A percentile compares a stretch with the other conserved stretches of the same genome.
These are phyloP conservation scores for Danio aesculapii DNA, from an alignment of 2,797 vertebrate species.

Conservation along the genomic window DNA sequence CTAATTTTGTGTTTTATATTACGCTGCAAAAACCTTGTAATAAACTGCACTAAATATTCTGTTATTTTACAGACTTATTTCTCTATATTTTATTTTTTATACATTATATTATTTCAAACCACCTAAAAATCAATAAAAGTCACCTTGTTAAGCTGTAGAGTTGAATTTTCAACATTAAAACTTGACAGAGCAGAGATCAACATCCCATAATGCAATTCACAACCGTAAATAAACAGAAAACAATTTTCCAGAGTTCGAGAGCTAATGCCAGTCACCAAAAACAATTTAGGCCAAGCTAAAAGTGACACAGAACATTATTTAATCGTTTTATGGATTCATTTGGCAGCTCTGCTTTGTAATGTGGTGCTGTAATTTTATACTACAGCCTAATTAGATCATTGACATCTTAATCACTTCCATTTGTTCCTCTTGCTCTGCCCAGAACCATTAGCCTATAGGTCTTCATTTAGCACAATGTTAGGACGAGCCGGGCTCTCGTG, in stretches of 20 bases:
- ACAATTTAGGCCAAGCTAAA: constrained; percentile 29
- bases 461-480: constrained; percentile 21
- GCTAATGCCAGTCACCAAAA: constrained; percentile 14
- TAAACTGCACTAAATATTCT: too few relatives aligned
- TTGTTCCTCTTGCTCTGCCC: constrained; percentile 48
- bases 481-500: not conserved
- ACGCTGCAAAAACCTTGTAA: too few relatives aligned
- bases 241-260: not conserved
- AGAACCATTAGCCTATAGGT: constrained; percentile 49
- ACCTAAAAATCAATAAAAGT: too few relatives aligned
- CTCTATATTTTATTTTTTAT: too few relatives aligned
- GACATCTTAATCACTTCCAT: constrained; percentile 41
- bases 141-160: too few relatives aligned
- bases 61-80: too few relatives aligned
- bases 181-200: too few relatives aligned
- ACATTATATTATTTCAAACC: too few relatives aligned
- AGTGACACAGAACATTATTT: constrained; percentile 44
- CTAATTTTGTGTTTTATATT: too few relatives aligned
- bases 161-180: too few relatives aligned
- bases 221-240: too few relatives aligned
- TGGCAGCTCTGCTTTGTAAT: constrained; percentile 34
- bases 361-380: constrained; percentile 41
- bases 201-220: too few relatives aligned
- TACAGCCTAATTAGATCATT: constrained; percentile 49
- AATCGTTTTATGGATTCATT: constrained; percentile 50